Evolutionary conservation across 2,797 vertebrate genomes (phyloP).

Genomic region (Protonibea diacanthus): DNA sequence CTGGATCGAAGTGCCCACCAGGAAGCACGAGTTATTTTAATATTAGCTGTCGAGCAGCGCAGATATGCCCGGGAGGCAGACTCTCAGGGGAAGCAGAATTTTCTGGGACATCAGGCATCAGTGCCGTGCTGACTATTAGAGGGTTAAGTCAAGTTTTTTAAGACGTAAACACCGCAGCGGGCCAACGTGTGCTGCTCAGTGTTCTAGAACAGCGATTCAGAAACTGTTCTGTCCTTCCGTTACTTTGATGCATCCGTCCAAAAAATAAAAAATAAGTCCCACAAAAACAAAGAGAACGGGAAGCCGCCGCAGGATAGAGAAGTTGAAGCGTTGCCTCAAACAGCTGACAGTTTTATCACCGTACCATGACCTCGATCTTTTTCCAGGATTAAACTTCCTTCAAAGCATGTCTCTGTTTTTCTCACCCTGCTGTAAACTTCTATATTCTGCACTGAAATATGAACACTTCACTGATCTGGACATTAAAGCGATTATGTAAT

Average conservation of each 20-base stretch:
- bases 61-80: slow-evolving; percentile 21
- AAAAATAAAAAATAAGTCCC: slow-evolving; percentile 15
- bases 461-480: slow-evolving; percentile 12
- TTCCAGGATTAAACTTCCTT: slow-evolving; percentile 4
- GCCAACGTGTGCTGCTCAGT: slow-evolving; percentile 20
- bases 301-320: slow-evolving; percentile 18
- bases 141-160: slow-evolving; percentile 39
- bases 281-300: background rate
- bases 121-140: slow-evolving; percentile 32
- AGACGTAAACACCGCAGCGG: slow-evolving; percentile 33
- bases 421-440: slow-evolving; percentile 2
- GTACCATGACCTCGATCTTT: slow-evolving; percentile 19
- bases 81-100: slow-evolving; percentile 46
- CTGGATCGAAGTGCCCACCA: slow-evolving; percentile 26
- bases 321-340: background rate
- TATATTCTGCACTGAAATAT: slow-evolving; percentile 2
- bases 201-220: slow-evolving; percentile 28
- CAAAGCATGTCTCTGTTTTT: slow-evolving; percentile 15
- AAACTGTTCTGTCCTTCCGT: slow-evolving; percentile 6
- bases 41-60: slow-evolving; percentile 42
- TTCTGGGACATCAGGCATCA: slow-evolving; percentile 63
- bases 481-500: slow-evolving; percentile 15
- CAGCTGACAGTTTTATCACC: slow-evolving; percentile 28
- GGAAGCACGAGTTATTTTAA: slow-evolving; percentile 50
- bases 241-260: slow-evolving; percentile 36